Evolutionary conservation across 2,888 invertebrate genomes (phyloP), one percentile per base, ranked within the genome.

Genomic region (Nasonia oneida): DNA sequence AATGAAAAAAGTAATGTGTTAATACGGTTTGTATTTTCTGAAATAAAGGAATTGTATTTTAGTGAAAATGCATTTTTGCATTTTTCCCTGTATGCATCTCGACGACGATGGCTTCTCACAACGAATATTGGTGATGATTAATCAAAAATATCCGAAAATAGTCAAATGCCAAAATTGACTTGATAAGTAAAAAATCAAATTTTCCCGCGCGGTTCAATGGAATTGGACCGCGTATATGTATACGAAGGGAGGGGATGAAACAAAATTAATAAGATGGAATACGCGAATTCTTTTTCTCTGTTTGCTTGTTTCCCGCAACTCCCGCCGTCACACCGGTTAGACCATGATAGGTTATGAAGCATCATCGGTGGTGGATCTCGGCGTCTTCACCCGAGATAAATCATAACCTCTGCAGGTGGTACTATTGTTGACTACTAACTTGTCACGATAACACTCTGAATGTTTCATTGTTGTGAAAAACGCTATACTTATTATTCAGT

Each of bases 381-480:
- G 78, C 79, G 79, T 84, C 79, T 61, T 64, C 37, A 6, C 37
- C 14, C 39, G 3, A 61, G 61, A 61, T n/a, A 71, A 33, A 23
- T 33, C 18, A 2, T 42, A 83, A 78, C 61, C 71, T 77, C n/a
- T 81, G 50, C 42, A 75, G n/a, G 8, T n/a, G 50, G 14, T 53
- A 50, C 33, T 29, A 74, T 57, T 53, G 57, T 61, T 71, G 37
- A 23, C 12, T 29, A 23, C 12, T 29, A 74, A 61, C 50, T n/a
- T 37, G 23, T n/a, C 12, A 15, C 14, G 10, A n/a, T 29, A 47
- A 10, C 0, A 33, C 29, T 67, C 23, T 67, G 18, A 57, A 5
- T 67, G 67, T 29, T 67, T 1, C 18, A 64, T 64, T 23, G 23
- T 18, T 64, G 64, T 23, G 47, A 47, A 47, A 12, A 12, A 47